Evolutionary conservation across 2,888 invertebrate genomes (phyloP), one percentile per base, ranked within the genome.

Genomic region (Terebella lapidaria): DNA sequence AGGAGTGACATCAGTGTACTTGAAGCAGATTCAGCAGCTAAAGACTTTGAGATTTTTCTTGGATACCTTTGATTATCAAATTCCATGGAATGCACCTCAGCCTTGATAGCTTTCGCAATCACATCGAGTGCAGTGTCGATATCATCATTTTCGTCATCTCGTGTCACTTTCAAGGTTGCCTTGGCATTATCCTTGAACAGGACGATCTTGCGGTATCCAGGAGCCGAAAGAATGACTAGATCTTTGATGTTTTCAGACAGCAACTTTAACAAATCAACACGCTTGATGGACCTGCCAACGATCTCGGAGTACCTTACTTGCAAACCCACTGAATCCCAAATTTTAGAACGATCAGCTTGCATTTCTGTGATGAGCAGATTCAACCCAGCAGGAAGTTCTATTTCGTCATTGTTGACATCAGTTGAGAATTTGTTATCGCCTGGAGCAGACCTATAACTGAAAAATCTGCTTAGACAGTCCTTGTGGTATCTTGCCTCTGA

Each of bases 271-370:
- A 35, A 49, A 10, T 49, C 24, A 49, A 5, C 49, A n/a, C 49
- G 49, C 22, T 49, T 49, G 18, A 49, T 22, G 24, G 5, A 49
- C 5, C 49, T 22, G 10, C n/a, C 49, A 10, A 10, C 49, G 24
- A 49, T 5, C n/a, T 10, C 49, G 5, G 24, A n/a, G 49, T n/a
- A 49, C 5, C 49, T 15, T 22, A n/a, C 56, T 20, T 45, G 45
- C 46, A 56, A 28, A 22, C 5, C 25, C 10, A 53, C 53, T 25
- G 53, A 53, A 53, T 26, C 10, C 53, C 53, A 26, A 25, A 53
- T 53, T 53, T 53, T 53, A 27, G 53, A 25, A 20, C 53, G 53
- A 53, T 53, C 53, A 53, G 53, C 10, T 53, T 26, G 53, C 53
- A 53, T 53, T 20, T 53, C 53, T 49, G 49, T 20, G 20, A 49